A percentile compares a stretch with the other conserved stretches of the same genome.
Evolutionary conservation across 2,113 vertebrate species (phyloP).

Genomic region (Rhinolophus sinicus): DNA sequence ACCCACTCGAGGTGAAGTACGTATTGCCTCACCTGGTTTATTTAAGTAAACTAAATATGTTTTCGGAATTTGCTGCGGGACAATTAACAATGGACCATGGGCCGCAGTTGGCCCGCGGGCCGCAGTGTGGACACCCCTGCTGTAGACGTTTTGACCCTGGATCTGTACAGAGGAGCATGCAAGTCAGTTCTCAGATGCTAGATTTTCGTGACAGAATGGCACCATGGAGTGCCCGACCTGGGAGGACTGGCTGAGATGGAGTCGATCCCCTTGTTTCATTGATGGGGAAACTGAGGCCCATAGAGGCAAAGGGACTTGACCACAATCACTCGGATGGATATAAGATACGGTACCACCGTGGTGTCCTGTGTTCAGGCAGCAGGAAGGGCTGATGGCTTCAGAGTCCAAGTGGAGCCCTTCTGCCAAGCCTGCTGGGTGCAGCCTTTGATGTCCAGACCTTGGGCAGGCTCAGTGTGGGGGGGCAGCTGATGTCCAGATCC

Average conservation of each 20-base stretch:
- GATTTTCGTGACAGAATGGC: background rate
- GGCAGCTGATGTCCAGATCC: background rate
- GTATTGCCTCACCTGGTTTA: no score
- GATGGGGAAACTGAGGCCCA: background rate
- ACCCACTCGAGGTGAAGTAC: no score
- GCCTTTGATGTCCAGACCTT: background rate
- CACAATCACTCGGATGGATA: accelerated
- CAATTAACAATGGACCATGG: no score
- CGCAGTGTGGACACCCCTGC: no score
- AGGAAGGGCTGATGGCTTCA: background rate
- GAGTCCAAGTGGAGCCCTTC: background rate
- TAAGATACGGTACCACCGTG: background rate
- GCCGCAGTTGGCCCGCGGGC: no score
- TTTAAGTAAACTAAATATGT: no score
- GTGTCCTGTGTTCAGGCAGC: background rate
- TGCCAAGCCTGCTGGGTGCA: background rate
- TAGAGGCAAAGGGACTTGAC: background rate
- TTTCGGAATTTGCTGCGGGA: no score
- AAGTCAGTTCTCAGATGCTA: background rate
- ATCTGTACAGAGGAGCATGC: background rate
- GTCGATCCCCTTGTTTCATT: background rate
- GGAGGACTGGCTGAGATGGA: background rate
- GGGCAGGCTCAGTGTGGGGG: background rate
- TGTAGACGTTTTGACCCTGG: background rate
- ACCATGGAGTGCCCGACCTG: background rate